A percentile compares a stretch with the other conserved stretches of the same genome.
Conservation (phyloP, 2,888 invertebrate genomes). For the Gerris lacustris region DNA sequence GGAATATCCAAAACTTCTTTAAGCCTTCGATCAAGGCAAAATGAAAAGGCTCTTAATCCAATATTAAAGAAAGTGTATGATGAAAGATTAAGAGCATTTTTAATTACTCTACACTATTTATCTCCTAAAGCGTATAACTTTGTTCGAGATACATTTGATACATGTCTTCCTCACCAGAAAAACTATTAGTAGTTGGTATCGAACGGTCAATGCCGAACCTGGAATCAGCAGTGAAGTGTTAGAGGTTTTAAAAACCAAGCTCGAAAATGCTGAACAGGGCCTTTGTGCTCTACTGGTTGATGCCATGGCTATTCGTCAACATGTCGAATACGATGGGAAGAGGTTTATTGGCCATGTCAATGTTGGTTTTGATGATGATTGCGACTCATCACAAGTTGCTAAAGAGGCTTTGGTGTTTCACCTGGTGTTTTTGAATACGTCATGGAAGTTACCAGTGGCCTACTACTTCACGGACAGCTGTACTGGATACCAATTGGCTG, state of each 20-base stretch:
- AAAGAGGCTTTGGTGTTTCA: slow-evolving; percentile 19
- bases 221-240: slow-evolving; percentile 17
- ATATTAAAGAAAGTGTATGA: slow-evolving; percentile 15
- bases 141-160: slow-evolving; percentile 14
- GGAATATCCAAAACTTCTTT: slow-evolving; percentile 14
- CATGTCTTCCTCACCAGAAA: slow-evolving; percentile 14
- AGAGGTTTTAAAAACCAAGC: slow-evolving; percentile 15
- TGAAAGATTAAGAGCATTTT: slow-evolving; percentile 11
- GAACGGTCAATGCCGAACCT: slow-evolving; percentile 17
- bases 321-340: slow-evolving; percentile 18
- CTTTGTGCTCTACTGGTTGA: slow-evolving; percentile 19
- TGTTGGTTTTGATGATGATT: slow-evolving; percentile 11
- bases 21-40: too few relatives aligned
- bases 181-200: slow-evolving; percentile 13
- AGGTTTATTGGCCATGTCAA: slow-evolving; percentile 20
- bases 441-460: slow-evolving; percentile 18
- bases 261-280: slow-evolving; percentile 8
- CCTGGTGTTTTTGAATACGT: slow-evolving; percentile 17
- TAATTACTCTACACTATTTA: slow-evolving; percentile 14
- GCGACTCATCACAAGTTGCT: slow-evolving; percentile 14
- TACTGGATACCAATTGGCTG: slow-evolving; percentile 4
- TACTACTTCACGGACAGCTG: slow-evolving; percentile 15
- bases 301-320: slow-evolving; percentile 16
- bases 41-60: too few relatives aligned
- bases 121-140: slow-evolving; percentile 17